Percentiles rank a stretch among this genome's conserved stretches.
phyloP scores from a whole-genome alignment of 2,888 invertebrate genomes.

The Eucera pruinosa region DNA sequence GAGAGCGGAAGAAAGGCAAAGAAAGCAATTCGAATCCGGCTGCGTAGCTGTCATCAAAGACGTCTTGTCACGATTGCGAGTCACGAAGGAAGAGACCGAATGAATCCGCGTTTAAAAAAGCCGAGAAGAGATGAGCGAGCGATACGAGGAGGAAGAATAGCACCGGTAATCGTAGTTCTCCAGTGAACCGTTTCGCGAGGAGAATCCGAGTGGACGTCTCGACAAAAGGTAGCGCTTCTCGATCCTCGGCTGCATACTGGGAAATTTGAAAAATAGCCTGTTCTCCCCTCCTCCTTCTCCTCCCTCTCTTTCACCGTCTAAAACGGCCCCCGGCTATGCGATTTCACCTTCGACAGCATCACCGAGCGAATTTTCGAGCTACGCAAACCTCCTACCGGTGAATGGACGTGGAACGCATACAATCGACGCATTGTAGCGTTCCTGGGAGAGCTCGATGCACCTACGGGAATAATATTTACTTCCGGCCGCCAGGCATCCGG shows the following conservation, averaged over 20 bases:
- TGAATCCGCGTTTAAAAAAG: conserved; percentile 59
- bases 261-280: conserved; percentile 69
- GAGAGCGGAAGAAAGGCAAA: conserved; percentile 6
- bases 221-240: conserved; percentile 57
- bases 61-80: conserved; percentile 53
- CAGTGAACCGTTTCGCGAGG: conserved; percentile 66
- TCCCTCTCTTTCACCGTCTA: conserved; percentile 5
- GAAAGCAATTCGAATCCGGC: conserved; percentile 40
- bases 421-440: conserved; percentile 77
- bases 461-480: conserved; percentile 79
- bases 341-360: conserved; percentile 44
- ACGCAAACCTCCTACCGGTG: conserved; percentile 44
- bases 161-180: conserved; percentile 55
- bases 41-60: conserved; percentile 51
- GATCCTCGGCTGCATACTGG: conserved; percentile 38
- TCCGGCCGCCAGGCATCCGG: conserved; percentile 71
- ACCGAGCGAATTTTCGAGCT: conserved; percentile 55
- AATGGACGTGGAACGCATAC: conserved; percentile 66
- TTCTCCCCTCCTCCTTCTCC: not conserved
- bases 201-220: conserved; percentile 66
- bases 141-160: conserved; percentile 56
- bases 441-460: conserved; percentile 64
- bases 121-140: conserved; percentile 68
- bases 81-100: conserved; percentile 51
- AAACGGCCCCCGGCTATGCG: not conserved